Evolutionary conservation across 2,797 vertebrate genomes (phyloP), one percentile per base, ranked within the genome.

Genomic region (Microctenopoma stevenorrisi): DNA sequence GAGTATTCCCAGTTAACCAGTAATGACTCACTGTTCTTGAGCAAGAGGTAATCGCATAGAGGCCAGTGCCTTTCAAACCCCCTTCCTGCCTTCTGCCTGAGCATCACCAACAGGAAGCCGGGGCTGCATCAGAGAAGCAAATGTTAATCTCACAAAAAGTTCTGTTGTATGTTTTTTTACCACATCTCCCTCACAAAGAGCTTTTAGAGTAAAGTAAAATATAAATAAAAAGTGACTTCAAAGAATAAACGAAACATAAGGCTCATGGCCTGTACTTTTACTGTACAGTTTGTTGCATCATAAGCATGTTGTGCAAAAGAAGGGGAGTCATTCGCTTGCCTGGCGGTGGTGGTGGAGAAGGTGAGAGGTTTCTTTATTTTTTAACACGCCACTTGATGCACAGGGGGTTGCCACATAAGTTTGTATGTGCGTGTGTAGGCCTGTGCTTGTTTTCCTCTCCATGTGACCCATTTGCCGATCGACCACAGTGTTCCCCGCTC

Each of bases 381-480:
- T 80, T 76, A 85, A 82, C 60, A 47, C 55, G 68, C 76, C 80
- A 64, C 75, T 79, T 78, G 61, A 82, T 78, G 73, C 59, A 63
- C 33, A 51, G 74, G 53, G 82, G 71, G 64, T 72, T 81, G 79
- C 78, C 66, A 56, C 74, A 81, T 61, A 86, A 56, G 65, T 82
- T 79, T 44, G 47, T 49, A 4, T 26, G 22, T 26, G 18, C 25
- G 10, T 49, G 47, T 43, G 42, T 16, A 62, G 38, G 47, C 60
- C 40, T 72, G 58, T 42, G 66, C 88, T 84, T 87, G 86, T 87
- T 86, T 87, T 87, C 62, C 76, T 89, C 86, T 85, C 86, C 86
- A 72, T 91, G 89, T 93, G 93, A 94, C 93, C 93, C 91, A 94
- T 89, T 94, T 94, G 92, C 90, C 78, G 88, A 93, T 92, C 84